A percentile compares a stretch with the other conserved stretches of the same genome.
phyloP scores from a whole-genome alignment of 2,888 invertebrate genomes.

The Dasypogon diadema region DNA sequence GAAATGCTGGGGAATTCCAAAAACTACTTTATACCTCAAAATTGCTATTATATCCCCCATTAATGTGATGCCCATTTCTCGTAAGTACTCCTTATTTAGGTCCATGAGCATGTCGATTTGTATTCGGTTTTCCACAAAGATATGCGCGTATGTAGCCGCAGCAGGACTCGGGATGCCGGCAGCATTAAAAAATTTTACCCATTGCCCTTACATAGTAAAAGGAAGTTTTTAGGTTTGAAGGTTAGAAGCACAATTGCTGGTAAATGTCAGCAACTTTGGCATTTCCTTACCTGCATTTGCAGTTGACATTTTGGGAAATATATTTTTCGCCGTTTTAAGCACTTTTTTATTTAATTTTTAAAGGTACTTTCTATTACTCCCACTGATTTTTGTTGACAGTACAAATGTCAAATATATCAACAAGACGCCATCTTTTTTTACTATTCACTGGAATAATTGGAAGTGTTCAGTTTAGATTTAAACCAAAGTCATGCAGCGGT shows the following conservation, averaged over 20 bases:
- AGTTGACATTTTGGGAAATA: conserved; percentile 45
- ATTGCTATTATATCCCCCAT: conserved; percentile 80
- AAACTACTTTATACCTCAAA: conserved; percentile 74
- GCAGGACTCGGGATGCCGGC: conserved; percentile 83
- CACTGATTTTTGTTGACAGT: background rate
- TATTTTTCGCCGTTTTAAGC: background rate
- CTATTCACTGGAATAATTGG: too few species aligned
- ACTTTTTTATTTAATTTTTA: background rate
- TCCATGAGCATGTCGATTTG: conserved; percentile 88
- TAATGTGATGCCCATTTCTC: conserved; percentile 87
- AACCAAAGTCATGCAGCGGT: too few species aligned
- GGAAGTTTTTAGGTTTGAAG: background rate
- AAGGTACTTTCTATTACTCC: background rate
- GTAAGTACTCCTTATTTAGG: conserved; percentile 86
- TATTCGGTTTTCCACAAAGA: conserved; percentile 89
- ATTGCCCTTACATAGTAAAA: conserved; percentile 66
- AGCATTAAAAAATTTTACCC: conserved; percentile 89
- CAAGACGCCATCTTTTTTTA: conserved; percentile 23
- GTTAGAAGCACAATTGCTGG: too few species aligned
- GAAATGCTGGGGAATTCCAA: too few species aligned
- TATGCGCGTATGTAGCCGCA: conserved; percentile 85
- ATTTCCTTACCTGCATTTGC: conserved; percentile 53
- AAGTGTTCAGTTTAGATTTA: too few species aligned
- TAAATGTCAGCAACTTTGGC: too few species aligned
- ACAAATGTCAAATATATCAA: conserved; percentile 22